Evolutionary conservation across 2,888 invertebrate genomes (phyloP), one percentile per base, ranked within the genome.

Genomic region (Invenusta paracnida): DNA sequence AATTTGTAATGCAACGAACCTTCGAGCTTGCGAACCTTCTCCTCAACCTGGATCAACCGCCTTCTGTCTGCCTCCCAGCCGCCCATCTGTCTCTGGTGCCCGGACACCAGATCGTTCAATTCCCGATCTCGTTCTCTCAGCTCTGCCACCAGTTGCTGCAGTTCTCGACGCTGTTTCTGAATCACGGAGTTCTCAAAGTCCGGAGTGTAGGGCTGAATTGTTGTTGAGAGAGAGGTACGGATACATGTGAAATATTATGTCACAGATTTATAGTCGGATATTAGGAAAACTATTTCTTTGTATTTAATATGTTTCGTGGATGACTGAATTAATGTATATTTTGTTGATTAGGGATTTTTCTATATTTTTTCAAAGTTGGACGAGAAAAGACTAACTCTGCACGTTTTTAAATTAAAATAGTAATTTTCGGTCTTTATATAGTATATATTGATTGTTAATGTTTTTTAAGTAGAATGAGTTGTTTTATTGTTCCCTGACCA

Each of bases 31-130:
- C 87, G 86, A 86, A 88, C 88, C 85, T 88, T 89, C 85, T 89
- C 88, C 82, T 91, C 90, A 73, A 90, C 86, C 0, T 84, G 83
- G 0, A 87, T 84, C 0, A 90, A 86, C 79, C 89, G 88, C 30
- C 89, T 88, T 84, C 90, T 87, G 87, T 91, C 91, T 31, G 89
- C 88, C 87, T 91, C 90, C 91, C 91, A 91, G 25, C 89, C 89
- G 81, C 88, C 81, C 85, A 91, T 88, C 87, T 91, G 91, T 28
- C 89, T 88, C 86, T 90, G 89, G 85, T 91, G 91, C 17, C 90
- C 88, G 0, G 87, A 79, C 82, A 90, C 89, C 89, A 90, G 90
- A 28, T 90, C 90, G 84, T 90, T 90, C 29, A 91, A 89, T 85
- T 91, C 91, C 17, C 88, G 87, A 87, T 91, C 91, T 1, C 91